Evolutionary conservation across 2,113 vertebrate genomes (phyloP).

Genomic region (Tragelaphus scriptus): DNA sequence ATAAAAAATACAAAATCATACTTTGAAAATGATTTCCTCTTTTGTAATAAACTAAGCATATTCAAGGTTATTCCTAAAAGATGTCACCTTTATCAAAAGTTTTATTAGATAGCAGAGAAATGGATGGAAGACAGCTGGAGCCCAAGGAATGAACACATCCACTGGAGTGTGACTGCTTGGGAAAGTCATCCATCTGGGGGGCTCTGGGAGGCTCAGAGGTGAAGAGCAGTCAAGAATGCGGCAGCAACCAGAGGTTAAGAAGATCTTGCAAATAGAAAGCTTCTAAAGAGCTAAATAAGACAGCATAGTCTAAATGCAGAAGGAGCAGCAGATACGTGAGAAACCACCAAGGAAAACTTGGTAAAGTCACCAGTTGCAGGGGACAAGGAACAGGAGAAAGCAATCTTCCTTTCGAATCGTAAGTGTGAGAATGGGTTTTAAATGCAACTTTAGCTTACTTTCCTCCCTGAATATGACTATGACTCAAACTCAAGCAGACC

Average conservation of each 20-base stretch:
- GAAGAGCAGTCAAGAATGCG: neutral
- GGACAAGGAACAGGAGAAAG: neutral
- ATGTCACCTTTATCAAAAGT: neutral
- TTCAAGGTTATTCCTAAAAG: conserved; percentile 1
- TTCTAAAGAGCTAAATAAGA: neutral
- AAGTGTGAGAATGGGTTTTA: neutral
- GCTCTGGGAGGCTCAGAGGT: neutral
- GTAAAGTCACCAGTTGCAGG: neutral
- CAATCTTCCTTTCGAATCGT: neutral
- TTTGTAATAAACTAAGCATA: neutral
- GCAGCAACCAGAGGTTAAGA: neutral
- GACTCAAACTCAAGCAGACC: neutral
- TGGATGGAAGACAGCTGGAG: neutral
- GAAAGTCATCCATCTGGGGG: neutral
- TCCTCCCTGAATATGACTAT: neutral
- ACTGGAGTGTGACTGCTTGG: neutral
- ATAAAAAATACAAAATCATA: neutral
- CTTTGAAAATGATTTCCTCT: neutral
- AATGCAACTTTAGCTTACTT: neutral
- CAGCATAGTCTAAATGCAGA: neutral
- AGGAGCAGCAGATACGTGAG: neutral
- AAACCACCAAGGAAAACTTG: neutral
- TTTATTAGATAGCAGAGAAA: neutral
- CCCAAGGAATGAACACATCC: neutral
- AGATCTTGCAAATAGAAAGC: neutral